A percentile compares a stretch with the other conserved stretches of the same genome.
Conservation (phyloP, 2,888 invertebrate genomes). For the Hedya salicella region DNA sequence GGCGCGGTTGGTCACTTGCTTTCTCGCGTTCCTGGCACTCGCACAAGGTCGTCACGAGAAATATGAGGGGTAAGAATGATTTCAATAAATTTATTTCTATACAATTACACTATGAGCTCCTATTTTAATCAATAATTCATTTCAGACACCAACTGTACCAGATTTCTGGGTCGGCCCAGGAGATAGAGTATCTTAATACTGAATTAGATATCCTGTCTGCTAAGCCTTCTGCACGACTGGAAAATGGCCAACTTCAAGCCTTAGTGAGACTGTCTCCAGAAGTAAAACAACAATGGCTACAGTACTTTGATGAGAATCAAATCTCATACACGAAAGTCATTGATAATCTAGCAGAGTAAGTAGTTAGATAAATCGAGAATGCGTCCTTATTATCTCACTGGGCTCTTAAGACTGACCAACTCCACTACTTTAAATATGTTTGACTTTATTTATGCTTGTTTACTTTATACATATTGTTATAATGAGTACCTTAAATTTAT, state of each 20-base stretch:
- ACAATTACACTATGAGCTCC: not conserved
- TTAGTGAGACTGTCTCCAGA: constrained; percentile 68
- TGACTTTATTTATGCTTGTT: no score
- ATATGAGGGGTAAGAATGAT: constrained; percentile 73
- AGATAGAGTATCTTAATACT: constrained; percentile 61
- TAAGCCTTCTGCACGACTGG: constrained; percentile 58
- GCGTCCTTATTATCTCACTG: no score
- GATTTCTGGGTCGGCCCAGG: constrained; percentile 61
- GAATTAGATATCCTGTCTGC: constrained; percentile 66
- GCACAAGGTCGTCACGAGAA: constrained; percentile 69
- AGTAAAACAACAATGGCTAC: constrained; percentile 67
- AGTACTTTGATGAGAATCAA: constrained; percentile 61
- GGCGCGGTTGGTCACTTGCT: constrained; percentile 59
- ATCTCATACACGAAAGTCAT: constrained; percentile 65
- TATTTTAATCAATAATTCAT: constrained; percentile 25
- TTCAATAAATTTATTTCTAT: not conserved
- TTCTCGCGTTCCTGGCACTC: constrained; percentile 57
- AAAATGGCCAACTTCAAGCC: constrained; percentile 64
- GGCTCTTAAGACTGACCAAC: no score
- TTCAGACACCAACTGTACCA: constrained; percentile 71
- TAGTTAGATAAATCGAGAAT: constrained; percentile 3
- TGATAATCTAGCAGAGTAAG: constrained; percentile 74
- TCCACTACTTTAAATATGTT: no score
- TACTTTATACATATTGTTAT: not conserved
- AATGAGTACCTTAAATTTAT: not conserved